Percentiles rank a stretch among this genome's conserved stretches.
These are phyloP conservation scores for Salmo trutta DNA, from an alignment of 2,797 vertebrate species.

Conservation along the genomic window DNA sequence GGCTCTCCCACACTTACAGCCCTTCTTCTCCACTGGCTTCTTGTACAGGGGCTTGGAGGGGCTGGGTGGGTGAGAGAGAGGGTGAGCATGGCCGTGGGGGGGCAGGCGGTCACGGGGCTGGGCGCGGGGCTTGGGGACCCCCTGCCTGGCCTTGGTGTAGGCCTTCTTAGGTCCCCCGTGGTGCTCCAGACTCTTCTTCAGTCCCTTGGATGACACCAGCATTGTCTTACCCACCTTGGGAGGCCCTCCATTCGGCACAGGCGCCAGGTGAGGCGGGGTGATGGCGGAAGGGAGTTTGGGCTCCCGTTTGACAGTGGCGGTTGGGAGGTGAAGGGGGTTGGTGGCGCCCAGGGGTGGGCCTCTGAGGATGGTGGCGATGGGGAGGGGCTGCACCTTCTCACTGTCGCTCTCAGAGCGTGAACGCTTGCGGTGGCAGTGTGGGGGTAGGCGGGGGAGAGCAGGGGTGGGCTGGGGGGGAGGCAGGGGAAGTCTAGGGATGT, in stretches of 20 bases:
- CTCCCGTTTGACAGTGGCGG: conserved; percentile 84
- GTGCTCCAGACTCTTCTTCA: conserved; percentile 93
- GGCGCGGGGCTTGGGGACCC: conserved; percentile 89
- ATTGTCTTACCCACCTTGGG: conserved; percentile 92
- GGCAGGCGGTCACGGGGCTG: conserved; percentile 89
- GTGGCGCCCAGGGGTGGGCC: conserved; percentile 82
- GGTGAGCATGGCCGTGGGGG: conserved; percentile 77
- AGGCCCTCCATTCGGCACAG: conserved; percentile 91
- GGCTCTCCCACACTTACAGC: conserved; percentile 98
- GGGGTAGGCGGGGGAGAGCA: conserved; percentile 82
- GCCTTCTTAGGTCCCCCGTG: conserved; percentile 90
- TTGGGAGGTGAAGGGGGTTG: conserved; percentile 74
- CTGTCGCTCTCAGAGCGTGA: conserved; percentile 98
- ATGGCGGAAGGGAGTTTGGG: conserved; percentile 81
- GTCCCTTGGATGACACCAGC: conserved; percentile 82
- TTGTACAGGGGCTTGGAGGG: conserved; percentile 98
- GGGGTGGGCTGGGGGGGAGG: conserved; percentile 79
- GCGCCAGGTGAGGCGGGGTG: conserved; percentile 74
- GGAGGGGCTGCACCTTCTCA: conserved; percentile 93
- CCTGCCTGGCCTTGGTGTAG: conserved; percentile 91
- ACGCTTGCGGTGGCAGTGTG: conserved; percentile 89
- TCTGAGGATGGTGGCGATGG: conserved; percentile 91
- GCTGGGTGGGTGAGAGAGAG: conserved; percentile 86
- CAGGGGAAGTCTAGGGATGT: conserved; percentile 74
- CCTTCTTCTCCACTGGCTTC: conserved; percentile 98